phyloP scores from a whole-genome alignment of 2,113 vertebrate genomes.

The Pontoporia blainvillei region DNA sequence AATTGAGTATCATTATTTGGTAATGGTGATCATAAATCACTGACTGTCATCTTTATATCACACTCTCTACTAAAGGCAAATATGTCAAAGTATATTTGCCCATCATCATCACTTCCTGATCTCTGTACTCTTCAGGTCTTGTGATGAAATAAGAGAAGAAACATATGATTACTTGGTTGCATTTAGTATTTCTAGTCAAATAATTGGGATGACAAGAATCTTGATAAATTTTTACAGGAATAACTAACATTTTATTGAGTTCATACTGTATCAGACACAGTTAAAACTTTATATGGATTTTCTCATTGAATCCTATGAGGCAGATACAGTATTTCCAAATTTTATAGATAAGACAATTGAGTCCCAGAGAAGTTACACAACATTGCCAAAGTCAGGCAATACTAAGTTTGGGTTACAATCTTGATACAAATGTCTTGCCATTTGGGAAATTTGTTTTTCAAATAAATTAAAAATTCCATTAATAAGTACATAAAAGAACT shows the following conservation, averaged over 20 bases:
- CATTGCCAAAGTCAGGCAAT: neutral
- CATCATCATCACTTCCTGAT: neutral
- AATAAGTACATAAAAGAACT: neutral
- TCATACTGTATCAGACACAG: neutral
- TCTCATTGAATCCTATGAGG: neutral
- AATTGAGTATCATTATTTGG: constrained; percentile 11
- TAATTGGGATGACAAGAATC: constrained; percentile 15
- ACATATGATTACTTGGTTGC: neutral
- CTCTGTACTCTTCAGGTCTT: neutral
- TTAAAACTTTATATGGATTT: neutral
- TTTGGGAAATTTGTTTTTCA: neutral
- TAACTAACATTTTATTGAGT: neutral
- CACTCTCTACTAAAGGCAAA: constrained; percentile 14
- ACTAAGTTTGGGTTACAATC: neutral
- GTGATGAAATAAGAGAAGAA: constrained; percentile 26
- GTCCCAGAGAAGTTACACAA: neutral
- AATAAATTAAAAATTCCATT: neutral
- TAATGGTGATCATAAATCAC: constrained; percentile 51
- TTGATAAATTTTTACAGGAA: neutral
- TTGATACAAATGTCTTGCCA: neutral
- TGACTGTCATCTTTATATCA: neutral
- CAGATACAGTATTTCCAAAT: neutral
- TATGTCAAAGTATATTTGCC: neutral
- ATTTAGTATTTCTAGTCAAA: constrained; percentile 18
- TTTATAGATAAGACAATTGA: neutral